A percentile compares a stretch with the other conserved stretches of the same genome.
These are phyloP conservation scores for Poecilobothrus nobilitatus DNA, from an alignment of 2,888 invertebrate species.

Conservation along the genomic window DNA sequence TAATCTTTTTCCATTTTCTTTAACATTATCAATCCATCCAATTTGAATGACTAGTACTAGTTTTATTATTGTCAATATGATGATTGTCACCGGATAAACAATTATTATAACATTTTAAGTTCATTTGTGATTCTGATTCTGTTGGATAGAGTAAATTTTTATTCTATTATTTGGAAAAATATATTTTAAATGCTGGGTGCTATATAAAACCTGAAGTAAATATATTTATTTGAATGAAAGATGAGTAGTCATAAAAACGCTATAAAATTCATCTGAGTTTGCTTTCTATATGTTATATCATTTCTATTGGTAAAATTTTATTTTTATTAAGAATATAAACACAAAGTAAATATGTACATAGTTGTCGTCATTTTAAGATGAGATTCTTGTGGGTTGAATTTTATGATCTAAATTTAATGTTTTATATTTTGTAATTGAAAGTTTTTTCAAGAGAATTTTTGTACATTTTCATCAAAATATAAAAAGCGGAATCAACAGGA, in stretches of 20 bases:
- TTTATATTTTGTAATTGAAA: not conserved
- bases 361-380: not conserved
- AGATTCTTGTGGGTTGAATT: not conserved
- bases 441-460: not conserved
- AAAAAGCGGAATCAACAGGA: not conserved
- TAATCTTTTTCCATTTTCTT: not conserved
- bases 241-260: slow-evolving; percentile 34
- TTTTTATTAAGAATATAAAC: not conserved
- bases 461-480: not conserved
- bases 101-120: slow-evolving; percentile 42
- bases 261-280: slow-evolving; percentile 32
- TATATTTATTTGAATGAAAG: slow-evolving; percentile 7
- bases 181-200: too few species aligned
- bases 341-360: not conserved
- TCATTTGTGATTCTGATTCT: not conserved
- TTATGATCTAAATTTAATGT: slow-evolving; percentile 2
- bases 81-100: slow-evolving; percentile 46
- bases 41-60: not conserved
- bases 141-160: too few species aligned
- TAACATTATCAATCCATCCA: not conserved
- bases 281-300: slow-evolving; percentile 9
- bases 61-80: slow-evolving; percentile 26
- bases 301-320: not conserved
- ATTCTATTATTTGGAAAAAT: too few species aligned
- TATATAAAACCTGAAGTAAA: not conserved